A percentile compares a stretch with the other conserved stretches of the same genome.
phyloP scores from a whole-genome alignment of 2,888 invertebrate species.

The Idaea straminata region DNA sequence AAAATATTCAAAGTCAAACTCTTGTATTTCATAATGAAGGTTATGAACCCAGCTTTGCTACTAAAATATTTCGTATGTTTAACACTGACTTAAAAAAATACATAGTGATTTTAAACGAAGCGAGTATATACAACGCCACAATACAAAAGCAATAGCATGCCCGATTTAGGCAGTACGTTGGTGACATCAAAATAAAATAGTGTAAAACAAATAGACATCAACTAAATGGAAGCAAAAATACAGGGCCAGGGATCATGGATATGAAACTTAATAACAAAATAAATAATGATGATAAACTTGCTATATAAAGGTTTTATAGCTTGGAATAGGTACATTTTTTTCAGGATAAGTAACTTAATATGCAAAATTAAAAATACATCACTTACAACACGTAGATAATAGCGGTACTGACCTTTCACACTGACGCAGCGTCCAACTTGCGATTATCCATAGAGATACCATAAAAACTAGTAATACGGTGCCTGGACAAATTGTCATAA shows the following conservation, averaged over 20 bases:
- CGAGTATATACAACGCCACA: slow-evolving; percentile 70
- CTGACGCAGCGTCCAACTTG: slow-evolving; percentile 98
- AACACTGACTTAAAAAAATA: slow-evolving; percentile 60
- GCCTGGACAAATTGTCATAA: slow-evolving; percentile 99
- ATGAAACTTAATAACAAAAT: slow-evolving; percentile 16
- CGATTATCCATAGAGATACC: slow-evolving; percentile 99
- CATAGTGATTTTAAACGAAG: slow-evolving; percentile 61
- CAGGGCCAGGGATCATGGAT: slow-evolving; percentile 39
- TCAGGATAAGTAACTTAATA: slow-evolving; percentile 27
- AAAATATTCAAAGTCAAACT: slow-evolving; percentile 78
- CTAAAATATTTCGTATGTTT: slow-evolving; percentile 46
- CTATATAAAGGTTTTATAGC: slow-evolving; percentile 6
- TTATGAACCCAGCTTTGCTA: slow-evolving; percentile 68
- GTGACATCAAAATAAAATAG: slow-evolving; percentile 47
- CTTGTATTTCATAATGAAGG: slow-evolving; percentile 69
- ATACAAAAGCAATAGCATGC: slow-evolving; percentile 74
- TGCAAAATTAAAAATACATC: slow-evolving; percentile 4
- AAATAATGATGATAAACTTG: slow-evolving; percentile 16
- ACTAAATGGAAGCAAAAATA: slow-evolving; percentile 58
- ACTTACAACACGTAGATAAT: slow-evolving; percentile 15
- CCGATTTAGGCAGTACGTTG: slow-evolving; percentile 62
- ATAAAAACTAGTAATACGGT: slow-evolving; percentile 99
- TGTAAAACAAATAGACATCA: slow-evolving; percentile 47
- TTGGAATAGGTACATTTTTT: slow-evolving; percentile 19
- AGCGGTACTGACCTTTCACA: slow-evolving; percentile 94